Conservation (phyloP, 1,140 invertebrate genomes). For the Drosophila pseudoobscura region DNA sequence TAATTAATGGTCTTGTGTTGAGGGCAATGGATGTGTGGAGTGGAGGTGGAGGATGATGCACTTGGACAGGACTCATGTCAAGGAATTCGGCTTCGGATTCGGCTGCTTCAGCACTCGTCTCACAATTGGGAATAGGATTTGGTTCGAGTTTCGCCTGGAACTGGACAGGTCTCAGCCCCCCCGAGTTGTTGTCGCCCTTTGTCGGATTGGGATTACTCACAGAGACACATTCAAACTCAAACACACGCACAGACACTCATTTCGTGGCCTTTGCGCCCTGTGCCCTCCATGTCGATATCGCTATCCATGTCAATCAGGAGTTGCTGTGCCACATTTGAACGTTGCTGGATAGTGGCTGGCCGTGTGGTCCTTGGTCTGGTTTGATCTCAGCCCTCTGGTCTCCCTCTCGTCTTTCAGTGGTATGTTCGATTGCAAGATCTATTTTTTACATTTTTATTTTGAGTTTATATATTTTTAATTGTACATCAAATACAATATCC, state of each 20-base stretch:
- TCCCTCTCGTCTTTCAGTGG: conserved; percentile 60
- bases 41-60: conserved; percentile 38
- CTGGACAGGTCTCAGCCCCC: conserved; percentile 4
- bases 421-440: conserved; percentile 60
- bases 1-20: conserved; percentile 17
- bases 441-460: conserved; percentile 43
- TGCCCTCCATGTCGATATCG: conserved; percentile 40
- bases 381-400: conserved; percentile 25
- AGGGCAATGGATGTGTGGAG: conserved; percentile 40
- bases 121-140: conserved; percentile 62
- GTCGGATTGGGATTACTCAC: conserved; percentile 9
- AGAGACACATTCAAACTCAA: conserved; percentile 26
- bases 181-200: conserved; percentile 31
- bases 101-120: conserved; percentile 54
- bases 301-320: conserved; percentile 30
- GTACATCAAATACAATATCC: conserved; percentile 43
- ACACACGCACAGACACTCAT: conserved; percentile 37
- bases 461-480: conserved; percentile 42
- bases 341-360: conserved; percentile 62
- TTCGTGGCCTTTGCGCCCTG: conserved; percentile 63
- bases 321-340: conserved; percentile 61
- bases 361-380: conserved; percentile 46
- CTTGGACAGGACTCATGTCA: conserved; percentile 62
- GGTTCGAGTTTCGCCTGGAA: conserved; percentile 28
- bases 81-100: conserved; percentile 46